Evolutionary conservation across 23 tunicate species (phyloP).

Genomic region (Trididemnum miniatum): DNA sequence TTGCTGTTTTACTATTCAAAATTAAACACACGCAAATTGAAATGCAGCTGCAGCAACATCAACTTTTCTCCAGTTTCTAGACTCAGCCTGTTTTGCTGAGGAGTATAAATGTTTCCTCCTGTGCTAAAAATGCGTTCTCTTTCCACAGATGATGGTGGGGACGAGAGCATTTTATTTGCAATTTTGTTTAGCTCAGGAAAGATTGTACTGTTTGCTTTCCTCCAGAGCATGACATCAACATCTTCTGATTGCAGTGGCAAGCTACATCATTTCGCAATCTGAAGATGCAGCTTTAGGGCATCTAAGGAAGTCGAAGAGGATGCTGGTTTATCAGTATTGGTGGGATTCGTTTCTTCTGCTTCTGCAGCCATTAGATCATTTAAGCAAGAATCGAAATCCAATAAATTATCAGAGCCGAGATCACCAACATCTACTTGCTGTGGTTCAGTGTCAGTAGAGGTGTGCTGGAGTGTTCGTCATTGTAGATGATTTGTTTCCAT

Average conservation of each 20-base stretch:
- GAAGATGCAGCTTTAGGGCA: slow-evolving; percentile 5
- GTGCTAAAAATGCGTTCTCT: slow-evolving; percentile 32
- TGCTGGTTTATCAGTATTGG: not conserved
- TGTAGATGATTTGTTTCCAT: not conserved
- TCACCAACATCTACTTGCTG: not conserved
- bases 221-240: slow-evolving; percentile 5
- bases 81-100: slow-evolving; percentile 14
- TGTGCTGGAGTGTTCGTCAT: slow-evolving; percentile 13
- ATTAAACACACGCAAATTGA: not conserved
- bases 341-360: not conserved
- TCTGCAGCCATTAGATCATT: slow-evolving; percentile 5
- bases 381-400: slow-evolving; percentile 13
- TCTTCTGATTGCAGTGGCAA: slow-evolving; percentile 7
- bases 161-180: slow-evolving; percentile 1
- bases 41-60: slow-evolving; percentile 26
- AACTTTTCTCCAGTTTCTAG: slow-evolving; percentile 17
- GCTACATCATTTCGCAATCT: not conserved
- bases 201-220: slow-evolving; percentile 2
- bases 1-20: slow-evolving; percentile 10
- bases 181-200: slow-evolving; percentile 11
- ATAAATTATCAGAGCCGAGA: not conserved
- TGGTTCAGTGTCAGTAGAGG: slow-evolving; percentile 11
- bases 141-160: slow-evolving; percentile 37
- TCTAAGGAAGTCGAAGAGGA: not conserved
- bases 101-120: slow-evolving; percentile 29